Evolutionary conservation across 2,113 vertebrate species (phyloP).

Genomic region (Mustela nigripes): DNA sequence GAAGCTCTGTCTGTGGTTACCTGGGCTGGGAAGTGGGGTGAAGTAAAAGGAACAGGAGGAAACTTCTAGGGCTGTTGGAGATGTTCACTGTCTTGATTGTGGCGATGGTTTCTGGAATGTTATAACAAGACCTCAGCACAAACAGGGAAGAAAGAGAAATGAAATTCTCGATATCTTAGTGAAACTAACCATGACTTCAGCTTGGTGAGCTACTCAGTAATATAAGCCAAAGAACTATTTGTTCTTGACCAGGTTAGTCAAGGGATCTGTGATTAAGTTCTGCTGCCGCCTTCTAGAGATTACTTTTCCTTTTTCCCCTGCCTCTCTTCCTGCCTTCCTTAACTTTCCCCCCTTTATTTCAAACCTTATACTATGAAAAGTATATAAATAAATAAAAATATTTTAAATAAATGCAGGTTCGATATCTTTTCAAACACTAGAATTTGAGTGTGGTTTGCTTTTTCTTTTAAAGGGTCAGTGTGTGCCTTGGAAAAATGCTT

Average conservation of each 20-base stretch:
- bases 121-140: background rate
- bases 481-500: background rate
- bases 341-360: background rate
- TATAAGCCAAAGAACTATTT: background rate
- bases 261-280: background rate
- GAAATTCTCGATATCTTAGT: background rate
- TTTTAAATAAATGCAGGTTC: slow-evolving; percentile 26
- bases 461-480: background rate
- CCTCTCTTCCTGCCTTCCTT: background rate
- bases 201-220: background rate
- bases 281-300: background rate
- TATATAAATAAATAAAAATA: background rate
- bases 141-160: background rate
- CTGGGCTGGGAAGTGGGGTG: background rate
- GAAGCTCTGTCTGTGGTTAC: background rate
- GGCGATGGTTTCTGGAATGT: background rate
- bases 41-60: background rate
- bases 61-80: background rate
- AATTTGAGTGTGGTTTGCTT: background rate
- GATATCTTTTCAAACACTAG: background rate
- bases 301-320: background rate
- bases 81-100: background rate
- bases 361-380: background rate
- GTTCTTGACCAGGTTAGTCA: background rate
- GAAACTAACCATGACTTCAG: background rate